Evolutionary conservation across 2,797 vertebrate species (phyloP), one percentile per base, ranked within the genome.

Genomic region (Acomys russatus): DNA sequence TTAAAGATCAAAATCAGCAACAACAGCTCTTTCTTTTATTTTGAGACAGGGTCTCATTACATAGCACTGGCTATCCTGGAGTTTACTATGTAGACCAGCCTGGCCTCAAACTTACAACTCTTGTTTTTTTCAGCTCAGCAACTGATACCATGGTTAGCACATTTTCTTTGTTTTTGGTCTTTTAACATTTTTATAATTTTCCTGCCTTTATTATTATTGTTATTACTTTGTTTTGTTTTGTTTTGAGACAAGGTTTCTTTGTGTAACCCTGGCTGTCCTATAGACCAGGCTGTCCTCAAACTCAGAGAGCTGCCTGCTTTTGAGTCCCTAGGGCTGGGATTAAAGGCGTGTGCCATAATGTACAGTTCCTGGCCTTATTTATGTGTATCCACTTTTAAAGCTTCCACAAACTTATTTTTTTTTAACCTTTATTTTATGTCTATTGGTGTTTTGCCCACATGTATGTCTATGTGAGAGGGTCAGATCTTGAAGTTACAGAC

Each of bases 1-100:
- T 49, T 91, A 35, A 92, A 94, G 49, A 88, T 89, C 92, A 97
- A 91, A 82, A 61, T 89, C 35, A 87, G 38, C 54, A 54, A 66
- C 74, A 91, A 66, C 74, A 91, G 70, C 49, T 87, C 66, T 70
- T 70, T 25, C 17, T 63, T 35, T 74, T 74, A 22, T 76, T 84
- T 33, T 66, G 38, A 85, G 63, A 68, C 38, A 85, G 44, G 15
- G 63, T 68, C 18, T 85, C 30, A 79, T 2, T n/a, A 51, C 28
- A 49, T n/a, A 51, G 12, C 30, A 18, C 44, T 68, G 83, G 44
- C 83, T 85, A 64, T 54, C 30, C 44, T 85, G 64, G 44, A 85
- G 68, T 3, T 66, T 30, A 84, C 18, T 22, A 2, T 66, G 63
- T 84, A 49, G 63, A 66, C 17, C 63, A 30, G 2, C 1, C 9